phyloP scores from a whole-genome alignment of 2,888 invertebrate species.

The Hypsopygia costalis region DNA sequence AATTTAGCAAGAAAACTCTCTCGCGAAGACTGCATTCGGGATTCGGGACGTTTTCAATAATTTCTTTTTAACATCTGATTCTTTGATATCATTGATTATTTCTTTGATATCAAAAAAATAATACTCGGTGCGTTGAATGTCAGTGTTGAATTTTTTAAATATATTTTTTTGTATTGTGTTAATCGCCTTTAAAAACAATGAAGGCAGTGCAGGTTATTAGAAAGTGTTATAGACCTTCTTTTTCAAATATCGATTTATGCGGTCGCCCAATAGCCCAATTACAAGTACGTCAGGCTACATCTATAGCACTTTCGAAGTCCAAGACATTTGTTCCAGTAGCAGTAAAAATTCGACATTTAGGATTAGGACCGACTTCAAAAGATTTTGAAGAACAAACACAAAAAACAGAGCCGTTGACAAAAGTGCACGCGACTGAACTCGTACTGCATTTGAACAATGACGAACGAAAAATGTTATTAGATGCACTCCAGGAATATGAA shows the following conservation, averaged over 20 bases:
- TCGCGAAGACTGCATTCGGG: too few species aligned
- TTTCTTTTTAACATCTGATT: too few species aligned
- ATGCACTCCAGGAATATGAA: constrained; percentile 86
- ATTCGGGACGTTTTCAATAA: too few species aligned
- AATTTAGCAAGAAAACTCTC: too few species aligned
- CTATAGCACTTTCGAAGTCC: constrained; percentile 37
- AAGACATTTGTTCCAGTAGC: constrained; percentile 37
- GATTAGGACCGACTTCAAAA: constrained; percentile 67
- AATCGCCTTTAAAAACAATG: too few species aligned
- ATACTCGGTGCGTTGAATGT: too few species aligned
- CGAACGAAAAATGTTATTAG: constrained; percentile 84
- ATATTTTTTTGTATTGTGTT: too few species aligned
- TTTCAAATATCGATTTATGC: constrained; percentile 34
- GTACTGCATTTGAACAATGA: constrained; percentile 86
- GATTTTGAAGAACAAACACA: constrained; percentile 64
- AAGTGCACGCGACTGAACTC: constrained; percentile 87
- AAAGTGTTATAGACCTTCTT: constrained; percentile 33
- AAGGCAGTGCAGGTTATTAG: constrained; percentile 45
- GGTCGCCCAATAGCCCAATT: constrained; percentile 37
- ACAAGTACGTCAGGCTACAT: constrained; percentile 55
- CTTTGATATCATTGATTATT: too few species aligned
- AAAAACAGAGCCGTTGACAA: constrained; percentile 74
- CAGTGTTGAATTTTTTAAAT: too few species aligned
- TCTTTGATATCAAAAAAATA: too few species aligned
- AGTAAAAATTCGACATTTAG: constrained; percentile 49